Conservation (phyloP, 2,797 vertebrate species). For the Pangasius sanitwongsei region DNA sequence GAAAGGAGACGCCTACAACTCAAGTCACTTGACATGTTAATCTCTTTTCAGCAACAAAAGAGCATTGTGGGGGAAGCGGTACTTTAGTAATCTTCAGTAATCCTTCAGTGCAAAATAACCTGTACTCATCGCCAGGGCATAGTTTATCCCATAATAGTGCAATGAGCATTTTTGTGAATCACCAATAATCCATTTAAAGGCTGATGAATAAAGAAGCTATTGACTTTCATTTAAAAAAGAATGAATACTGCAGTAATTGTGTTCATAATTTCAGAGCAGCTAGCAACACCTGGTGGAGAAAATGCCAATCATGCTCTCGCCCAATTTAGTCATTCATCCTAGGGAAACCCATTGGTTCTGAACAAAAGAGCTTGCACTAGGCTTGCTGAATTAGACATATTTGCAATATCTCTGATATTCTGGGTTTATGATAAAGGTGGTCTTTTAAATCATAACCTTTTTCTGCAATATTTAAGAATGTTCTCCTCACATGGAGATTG, state of each 20-base stretch:
- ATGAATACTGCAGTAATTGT: background rate
- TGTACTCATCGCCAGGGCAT: constrained; percentile 21
- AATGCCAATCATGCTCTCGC: constrained; percentile 28
- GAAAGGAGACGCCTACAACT: constrained; percentile 65
- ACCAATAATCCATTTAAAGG: background rate
- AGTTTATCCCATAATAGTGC: constrained; percentile 9
- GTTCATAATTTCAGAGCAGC: background rate
- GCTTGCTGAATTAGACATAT: background rate
- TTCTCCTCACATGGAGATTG: background rate
- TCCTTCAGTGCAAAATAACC: constrained; percentile 56
- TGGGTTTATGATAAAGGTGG: background rate
- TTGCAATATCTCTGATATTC: background rate
- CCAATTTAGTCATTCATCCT: constrained; percentile 25
- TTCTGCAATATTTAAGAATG: background rate
- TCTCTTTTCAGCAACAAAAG: constrained; percentile 77
- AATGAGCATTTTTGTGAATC: background rate
- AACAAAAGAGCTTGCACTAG: background rate
- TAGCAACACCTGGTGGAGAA: constrained; percentile 46
- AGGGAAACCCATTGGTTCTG: background rate
- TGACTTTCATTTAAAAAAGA: background rate
- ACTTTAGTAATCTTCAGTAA: constrained; percentile 73
- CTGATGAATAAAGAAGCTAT: background rate
- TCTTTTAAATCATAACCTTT: background rate
- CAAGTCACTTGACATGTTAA: constrained; percentile 84
- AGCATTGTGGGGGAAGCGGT: constrained; percentile 73